A percentile compares a stretch with the other conserved stretches of the same genome.
Conservation (phyloP, 2,113 vertebrate genomes). For the Stigmatopora nigra region DNA sequence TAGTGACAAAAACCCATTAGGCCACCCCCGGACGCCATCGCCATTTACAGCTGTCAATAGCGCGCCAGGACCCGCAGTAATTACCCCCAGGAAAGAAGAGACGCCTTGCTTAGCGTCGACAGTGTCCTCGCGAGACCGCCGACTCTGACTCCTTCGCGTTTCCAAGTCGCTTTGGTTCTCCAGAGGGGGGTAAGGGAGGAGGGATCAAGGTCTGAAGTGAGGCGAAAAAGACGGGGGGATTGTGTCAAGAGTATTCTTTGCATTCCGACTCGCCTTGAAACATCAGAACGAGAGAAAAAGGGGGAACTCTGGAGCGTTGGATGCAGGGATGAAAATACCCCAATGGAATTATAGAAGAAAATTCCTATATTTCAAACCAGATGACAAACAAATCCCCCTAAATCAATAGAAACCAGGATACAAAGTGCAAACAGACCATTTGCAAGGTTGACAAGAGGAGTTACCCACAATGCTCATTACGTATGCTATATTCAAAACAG, state of each 20-base stretch:
- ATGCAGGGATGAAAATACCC: constrained; percentile 54
- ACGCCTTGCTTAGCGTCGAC: constrained; percentile 32
- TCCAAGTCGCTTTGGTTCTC: constrained; percentile 45
- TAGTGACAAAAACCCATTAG: constrained; percentile 53
- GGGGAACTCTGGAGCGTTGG: constrained; percentile 27
- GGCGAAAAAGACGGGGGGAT: constrained; percentile 19
- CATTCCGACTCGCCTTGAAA: constrained; percentile 36
- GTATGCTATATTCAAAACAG: not conserved
- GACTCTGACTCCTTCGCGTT: constrained; percentile 45
- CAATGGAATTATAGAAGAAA: constrained; percentile 5
- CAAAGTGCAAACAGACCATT: not conserved
- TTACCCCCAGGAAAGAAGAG: constrained; percentile 52
- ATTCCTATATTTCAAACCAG: not conserved
- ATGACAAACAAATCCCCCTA: constrained; percentile 23
- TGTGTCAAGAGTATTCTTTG: constrained; percentile 49
- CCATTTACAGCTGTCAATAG: constrained; percentile 66
- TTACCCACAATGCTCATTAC: not conserved
- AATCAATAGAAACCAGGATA: constrained; percentile 48
- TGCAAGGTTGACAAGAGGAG: not conserved
- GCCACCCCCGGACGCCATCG: constrained; percentile 45
- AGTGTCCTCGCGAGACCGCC: constrained; percentile 35
- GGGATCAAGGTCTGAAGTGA: constrained; percentile 46
- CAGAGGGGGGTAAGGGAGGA: constrained; percentile 14
- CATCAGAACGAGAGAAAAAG: constrained; percentile 25
- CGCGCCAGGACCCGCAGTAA: constrained; percentile 53